Conservation (phyloP, 2,797 vertebrate genomes). For the Catamblyrhynchus diadema region DNA sequence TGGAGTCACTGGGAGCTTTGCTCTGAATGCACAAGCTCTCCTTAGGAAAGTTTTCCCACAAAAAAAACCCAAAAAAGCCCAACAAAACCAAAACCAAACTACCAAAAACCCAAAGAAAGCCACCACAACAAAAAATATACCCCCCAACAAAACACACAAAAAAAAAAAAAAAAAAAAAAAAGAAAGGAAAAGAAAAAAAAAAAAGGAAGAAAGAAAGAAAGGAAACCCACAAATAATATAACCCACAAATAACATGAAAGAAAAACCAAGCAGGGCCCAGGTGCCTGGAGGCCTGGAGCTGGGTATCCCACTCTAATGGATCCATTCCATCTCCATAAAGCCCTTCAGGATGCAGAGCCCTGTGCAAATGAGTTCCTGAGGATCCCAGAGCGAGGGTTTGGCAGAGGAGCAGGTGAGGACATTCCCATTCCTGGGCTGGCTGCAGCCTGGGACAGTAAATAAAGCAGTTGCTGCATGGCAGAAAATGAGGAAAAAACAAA, state of each 20-base stretch:
- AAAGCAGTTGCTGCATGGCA: neutral
- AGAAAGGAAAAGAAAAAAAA: fast-evolving
- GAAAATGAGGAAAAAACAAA: neutral
- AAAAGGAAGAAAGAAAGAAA: fast-evolving
- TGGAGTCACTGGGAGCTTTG: neutral
- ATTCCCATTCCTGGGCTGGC: neutral
- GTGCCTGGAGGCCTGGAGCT: neutral
- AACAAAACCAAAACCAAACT: no score
- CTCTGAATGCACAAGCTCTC: neutral
- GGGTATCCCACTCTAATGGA: neutral
- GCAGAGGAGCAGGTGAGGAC: neutral
- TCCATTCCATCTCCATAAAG: conserved; percentile 11
- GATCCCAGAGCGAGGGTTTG: neutral
- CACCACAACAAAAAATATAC: no score
- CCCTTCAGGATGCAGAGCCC: neutral
- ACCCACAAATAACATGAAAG: neutral
- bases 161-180: no score
- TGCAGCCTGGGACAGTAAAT: neutral
- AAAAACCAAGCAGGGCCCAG: neutral
- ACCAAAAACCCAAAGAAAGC: neutral
- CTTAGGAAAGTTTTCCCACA: neutral
- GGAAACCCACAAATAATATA: neutral
- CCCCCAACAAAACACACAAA: no score
- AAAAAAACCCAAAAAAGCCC: no score
- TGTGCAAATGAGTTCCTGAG: neutral